Conservation (phyloP, 2,797 vertebrate genomes). For the Cirrhinus molitorella region DNA sequence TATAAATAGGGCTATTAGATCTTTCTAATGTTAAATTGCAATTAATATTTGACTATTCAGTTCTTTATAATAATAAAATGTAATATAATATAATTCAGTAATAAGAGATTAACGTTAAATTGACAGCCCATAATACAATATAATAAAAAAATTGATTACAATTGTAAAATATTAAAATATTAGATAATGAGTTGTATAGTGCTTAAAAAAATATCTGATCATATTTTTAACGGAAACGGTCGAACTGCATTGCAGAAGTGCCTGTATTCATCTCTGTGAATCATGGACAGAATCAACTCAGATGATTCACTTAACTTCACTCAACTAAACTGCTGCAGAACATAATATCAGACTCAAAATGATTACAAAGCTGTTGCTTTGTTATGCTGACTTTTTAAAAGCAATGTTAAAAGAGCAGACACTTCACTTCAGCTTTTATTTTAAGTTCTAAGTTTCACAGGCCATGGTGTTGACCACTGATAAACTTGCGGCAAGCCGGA, state of each 20-base stretch:
- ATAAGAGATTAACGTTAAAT: too few species aligned
- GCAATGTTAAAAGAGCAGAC: neutral
- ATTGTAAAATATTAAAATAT: neutral
- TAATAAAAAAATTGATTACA: too few species aligned
- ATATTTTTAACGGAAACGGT: too few species aligned
- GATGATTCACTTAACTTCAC: neutral
- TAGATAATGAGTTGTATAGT: neutral
- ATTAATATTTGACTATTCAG: neutral
- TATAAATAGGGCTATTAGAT: neutral
- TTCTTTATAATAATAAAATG: neutral
- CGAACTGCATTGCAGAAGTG: neutral
- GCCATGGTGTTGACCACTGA: neutral
- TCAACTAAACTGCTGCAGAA: neutral
- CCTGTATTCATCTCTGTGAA: neutral
- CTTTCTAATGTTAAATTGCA: neutral
- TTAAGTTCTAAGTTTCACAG: neutral
- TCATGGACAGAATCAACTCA: neutral
- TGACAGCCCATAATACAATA: too few species aligned
- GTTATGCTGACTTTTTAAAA: neutral
- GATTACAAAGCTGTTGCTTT: neutral
- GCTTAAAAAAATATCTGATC: neutral
- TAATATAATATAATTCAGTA: neutral
- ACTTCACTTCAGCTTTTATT: neutral
- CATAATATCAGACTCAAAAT: neutral
- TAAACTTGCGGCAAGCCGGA: neutral